Conservation (phyloP, 37 sponge, comb jelly and placozoan genomes). For the Corticium candelabrum region DNA sequence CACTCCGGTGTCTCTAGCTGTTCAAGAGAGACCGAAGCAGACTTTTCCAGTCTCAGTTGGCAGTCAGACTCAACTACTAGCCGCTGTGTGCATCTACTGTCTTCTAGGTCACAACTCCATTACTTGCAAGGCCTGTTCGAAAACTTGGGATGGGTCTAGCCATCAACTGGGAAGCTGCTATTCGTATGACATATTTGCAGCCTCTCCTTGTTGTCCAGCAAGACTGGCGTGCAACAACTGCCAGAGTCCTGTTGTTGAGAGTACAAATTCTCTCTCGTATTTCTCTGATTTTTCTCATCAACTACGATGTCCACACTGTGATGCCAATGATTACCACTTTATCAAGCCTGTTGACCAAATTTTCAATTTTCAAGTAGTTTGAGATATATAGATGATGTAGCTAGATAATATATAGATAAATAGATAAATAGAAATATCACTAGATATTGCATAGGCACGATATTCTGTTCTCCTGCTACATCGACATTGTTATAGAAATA, state of each 20-base stretch:
- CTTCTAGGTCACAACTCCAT: conserved; percentile 56
- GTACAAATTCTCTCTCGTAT: conserved; percentile 23
- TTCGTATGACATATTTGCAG: conserved; percentile 80
- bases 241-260: conserved; percentile 44
- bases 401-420: no score
- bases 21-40: neutral
- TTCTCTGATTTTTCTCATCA: conserved; percentile 61
- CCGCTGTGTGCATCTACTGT: conserved; percentile 73
- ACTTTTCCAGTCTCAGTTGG: neutral
- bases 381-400: neutral
- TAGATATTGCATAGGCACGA: no score
- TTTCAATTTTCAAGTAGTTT: neutral
- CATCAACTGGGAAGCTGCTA: conserved; percentile 92
- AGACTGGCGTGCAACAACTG: conserved; percentile 65
- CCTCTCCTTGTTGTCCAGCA: conserved; percentile 65
- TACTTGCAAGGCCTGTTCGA: conserved; percentile 55
- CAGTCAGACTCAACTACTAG: conserved; percentile 15
- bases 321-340: conserved; percentile 67
- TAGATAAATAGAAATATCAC: no score
- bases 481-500: no score
- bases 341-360: conserved; percentile 41
- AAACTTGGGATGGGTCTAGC: conserved; percentile 59
- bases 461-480: no score
- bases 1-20: conserved; percentile 20
- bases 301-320: conserved; percentile 59